A percentile compares a stretch with the other conserved stretches of the same genome.
Evolutionary conservation across 2,888 invertebrate genomes (phyloP).

Genomic region (Ochropleura leucogaster): DNA sequence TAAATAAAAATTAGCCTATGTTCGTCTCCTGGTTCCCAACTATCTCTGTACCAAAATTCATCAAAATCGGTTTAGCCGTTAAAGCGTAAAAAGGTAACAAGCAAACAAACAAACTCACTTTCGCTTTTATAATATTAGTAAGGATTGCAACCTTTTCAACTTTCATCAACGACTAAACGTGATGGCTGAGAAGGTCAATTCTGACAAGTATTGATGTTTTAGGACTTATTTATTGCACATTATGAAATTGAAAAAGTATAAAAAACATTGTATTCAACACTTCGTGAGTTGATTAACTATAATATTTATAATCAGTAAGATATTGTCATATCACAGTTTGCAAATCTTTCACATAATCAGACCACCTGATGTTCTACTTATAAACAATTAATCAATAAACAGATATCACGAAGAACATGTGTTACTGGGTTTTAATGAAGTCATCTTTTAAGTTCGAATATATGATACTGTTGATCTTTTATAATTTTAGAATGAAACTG

Average conservation of each 20-base stretch:
- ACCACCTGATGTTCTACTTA: slow-evolving; percentile 33
- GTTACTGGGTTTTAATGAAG: slow-evolving; percentile 1
- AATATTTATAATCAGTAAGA: slow-evolving; percentile 16
- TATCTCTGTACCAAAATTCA: too few relatives aligned
- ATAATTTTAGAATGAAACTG: neutral
- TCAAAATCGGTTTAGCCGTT: too few relatives aligned
- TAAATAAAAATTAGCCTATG: too few relatives aligned
- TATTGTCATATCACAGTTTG: slow-evolving; percentile 23
- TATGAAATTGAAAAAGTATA: neutral
- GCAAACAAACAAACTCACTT: too few relatives aligned
- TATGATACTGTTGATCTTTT: neutral
- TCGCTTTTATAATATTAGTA: too few relatives aligned
- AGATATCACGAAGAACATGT: slow-evolving; percentile 25
- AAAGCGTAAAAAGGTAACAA: too few relatives aligned
- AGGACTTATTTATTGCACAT: neutral
- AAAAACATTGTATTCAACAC: neutral
- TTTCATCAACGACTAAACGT: slow-evolving; percentile 33
- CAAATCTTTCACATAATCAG: slow-evolving; percentile 25
- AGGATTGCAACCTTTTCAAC: slow-evolving; percentile 36
- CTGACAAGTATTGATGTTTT: neutral
- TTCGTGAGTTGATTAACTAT: neutral
- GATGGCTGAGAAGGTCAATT: slow-evolving; percentile 21
- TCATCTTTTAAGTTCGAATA: neutral
- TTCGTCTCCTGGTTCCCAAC: too few relatives aligned
- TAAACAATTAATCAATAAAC: slow-evolving; percentile 29